A percentile compares a stretch with the other conserved stretches of the same genome.
Evolutionary conservation across 2,113 vertebrate genomes (phyloP).

Genomic region (Anarrhichthys ocellatus): DNA sequence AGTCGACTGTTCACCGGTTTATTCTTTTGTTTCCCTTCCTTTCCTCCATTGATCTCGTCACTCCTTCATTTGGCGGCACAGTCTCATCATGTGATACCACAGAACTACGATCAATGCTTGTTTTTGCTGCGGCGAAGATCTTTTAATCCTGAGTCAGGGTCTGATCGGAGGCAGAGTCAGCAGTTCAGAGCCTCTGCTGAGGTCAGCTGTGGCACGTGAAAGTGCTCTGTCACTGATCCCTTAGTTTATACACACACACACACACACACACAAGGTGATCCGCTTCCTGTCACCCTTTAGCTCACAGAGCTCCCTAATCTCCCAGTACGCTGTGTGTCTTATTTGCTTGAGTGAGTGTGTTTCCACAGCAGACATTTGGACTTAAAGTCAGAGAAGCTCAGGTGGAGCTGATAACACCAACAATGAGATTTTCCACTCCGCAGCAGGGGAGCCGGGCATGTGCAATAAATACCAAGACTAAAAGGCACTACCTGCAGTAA

Average conservation of each 20-base stretch:
- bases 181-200: background rate
- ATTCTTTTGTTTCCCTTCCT: background rate
- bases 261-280: background rate
- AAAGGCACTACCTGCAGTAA: too few species aligned
- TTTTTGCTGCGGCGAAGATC: background rate
- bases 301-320: conserved; percentile 6
- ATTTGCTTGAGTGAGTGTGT: background rate
- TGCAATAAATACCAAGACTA: too few species aligned
- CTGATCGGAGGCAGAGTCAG: background rate
- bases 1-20: background rate
- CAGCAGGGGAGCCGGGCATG: background rate
- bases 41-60: background rate
- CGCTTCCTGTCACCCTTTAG: background rate
- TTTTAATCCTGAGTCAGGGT: background rate
- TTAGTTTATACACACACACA: background rate
- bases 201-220: conserved; percentile 17
- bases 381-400: background rate
- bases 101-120: background rate
- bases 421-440: background rate
- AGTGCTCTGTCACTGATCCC: conserved; percentile 38
- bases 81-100: background rate
- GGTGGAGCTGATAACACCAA: background rate
- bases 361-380: background rate
- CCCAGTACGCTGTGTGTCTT: background rate
- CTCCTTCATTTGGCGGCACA: background rate